A percentile compares a stretch with the other conserved stretches of the same genome.
These are phyloP conservation scores for Rotaria macrura DNA, from an alignment of 2,888 invertebrate species.

Conservation along the genomic window DNA sequence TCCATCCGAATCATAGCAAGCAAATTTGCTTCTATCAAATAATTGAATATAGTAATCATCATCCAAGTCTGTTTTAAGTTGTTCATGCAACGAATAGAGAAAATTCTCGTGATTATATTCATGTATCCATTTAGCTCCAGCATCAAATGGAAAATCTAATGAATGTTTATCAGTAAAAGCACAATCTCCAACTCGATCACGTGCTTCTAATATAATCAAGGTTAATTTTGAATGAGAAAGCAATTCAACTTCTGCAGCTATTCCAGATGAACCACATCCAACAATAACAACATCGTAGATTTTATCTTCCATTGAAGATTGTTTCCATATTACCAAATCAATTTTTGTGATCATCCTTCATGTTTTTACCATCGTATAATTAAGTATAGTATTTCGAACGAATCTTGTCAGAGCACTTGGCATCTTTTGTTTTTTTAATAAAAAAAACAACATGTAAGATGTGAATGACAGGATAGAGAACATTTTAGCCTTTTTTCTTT, in stretches of 20 bases:
- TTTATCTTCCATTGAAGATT: too few relatives aligned
- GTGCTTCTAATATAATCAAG: neutral
- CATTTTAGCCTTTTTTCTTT: too few relatives aligned
- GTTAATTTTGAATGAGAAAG: neutral
- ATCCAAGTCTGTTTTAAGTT: too few relatives aligned
- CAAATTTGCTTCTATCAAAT: neutral
- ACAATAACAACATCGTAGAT: neutral
- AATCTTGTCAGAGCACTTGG: too few relatives aligned
- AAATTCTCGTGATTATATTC: neutral
- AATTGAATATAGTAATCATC: neutral
- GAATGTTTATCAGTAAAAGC: neutral
- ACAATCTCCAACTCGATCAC: neutral
- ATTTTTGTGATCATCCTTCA: too few relatives aligned
- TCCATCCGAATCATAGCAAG: neutral
- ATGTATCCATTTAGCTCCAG: neutral
- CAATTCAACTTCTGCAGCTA: neutral
- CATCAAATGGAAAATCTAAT: neutral
- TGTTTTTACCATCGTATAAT: too few relatives aligned
- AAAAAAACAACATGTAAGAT: too few relatives aligned
- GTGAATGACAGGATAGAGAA: too few relatives aligned
- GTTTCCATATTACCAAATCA: too few relatives aligned
- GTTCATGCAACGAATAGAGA: neutral
- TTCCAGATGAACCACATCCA: neutral
- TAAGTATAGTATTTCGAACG: too few relatives aligned
- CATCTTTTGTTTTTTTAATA: too few relatives aligned